Evolutionary conservation across 2,797 vertebrate species (phyloP), one percentile per base, ranked within the genome.

Genomic region (Champsocephalus esox): DNA sequence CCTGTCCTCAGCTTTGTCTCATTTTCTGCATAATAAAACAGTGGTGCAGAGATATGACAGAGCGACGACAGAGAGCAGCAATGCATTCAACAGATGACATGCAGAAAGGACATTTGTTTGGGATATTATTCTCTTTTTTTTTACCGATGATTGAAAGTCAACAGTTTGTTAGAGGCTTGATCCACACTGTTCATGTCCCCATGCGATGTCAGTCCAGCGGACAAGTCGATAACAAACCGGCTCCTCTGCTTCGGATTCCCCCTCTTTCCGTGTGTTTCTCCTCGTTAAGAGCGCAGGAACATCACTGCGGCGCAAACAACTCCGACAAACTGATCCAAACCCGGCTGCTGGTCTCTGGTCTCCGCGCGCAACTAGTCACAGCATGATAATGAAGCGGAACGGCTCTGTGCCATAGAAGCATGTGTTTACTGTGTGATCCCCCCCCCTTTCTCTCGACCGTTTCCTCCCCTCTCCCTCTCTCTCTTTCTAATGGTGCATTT

Each of bases 91-190:
- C 91, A 92, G 91, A 92, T 93, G 85, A 84, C 82, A 87, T 70
- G 78, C 86, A 78, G 12, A 52, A 61, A 38, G 34, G 34, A 38
- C 9, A 9, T 38, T 38, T 38, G 34, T 38, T 38, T 38, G 34
- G 34, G 34, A 38, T 38, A 38, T 38, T 38, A 38, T 38, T 38
- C 8, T 5, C 50, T 49, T 34, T 21, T 21, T 28, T 70, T 77
- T 96, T 95, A 96, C 96, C 96, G 96, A 90, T 96, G 95, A 85
- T 94, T 96, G 94, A 96, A 96, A 95, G 89, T 96, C 94, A 96
- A 95, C 93, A 96, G 93, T 95, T 96, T 96, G 92, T 84, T 95
- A 71, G 95, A 92, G 44, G 94, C 92, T 83, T 92, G 90, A 90
- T 96, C 96, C 89, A 93, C 94, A 86, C 92, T 93, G 92, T 87